Evolutionary conservation across 2,797 vertebrate species (phyloP), one percentile per base, ranked within the genome.

Genomic region (Novumbra hubbsi): DNA sequence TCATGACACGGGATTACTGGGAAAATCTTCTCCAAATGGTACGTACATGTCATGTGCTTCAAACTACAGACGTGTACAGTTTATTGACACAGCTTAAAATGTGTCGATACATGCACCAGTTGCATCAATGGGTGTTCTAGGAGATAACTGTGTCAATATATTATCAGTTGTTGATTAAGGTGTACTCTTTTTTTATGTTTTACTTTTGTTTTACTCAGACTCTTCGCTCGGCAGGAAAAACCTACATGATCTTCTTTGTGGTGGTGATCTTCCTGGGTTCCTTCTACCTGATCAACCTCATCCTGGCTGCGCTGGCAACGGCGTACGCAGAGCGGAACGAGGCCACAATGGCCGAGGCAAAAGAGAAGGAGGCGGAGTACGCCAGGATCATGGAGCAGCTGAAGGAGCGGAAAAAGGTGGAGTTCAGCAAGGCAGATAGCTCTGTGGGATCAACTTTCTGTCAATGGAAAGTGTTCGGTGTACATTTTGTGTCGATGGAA

Each of bases 1-100:
- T 99, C 72, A 98, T 98, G 96, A 98, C 97, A 0, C 97, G 96
- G 85, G 97, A 99, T 88, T 99, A 84, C 79, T 99, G 97, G 97
- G 97, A 99, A 85, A 97, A 98, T 83, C 94, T 99, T 64, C 97
- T 98, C 86, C 95, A 96, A 16, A 86, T 98, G 94, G 96, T 97
- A 87, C 73, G 81, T 83, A 67, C n/a, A 45, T 7, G 3, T 66
- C 64, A 66, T 16, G 14, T 9, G 3, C 24, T 66, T 4, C 8
- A 30, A 19, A 38, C 2, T 9, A 34, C 64, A 6, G 30, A 66
- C 7, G n/a, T 38, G 17, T 38, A 41, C 8, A 3, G 16, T 49
- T 49, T 16, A 15, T 17, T 9, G 4, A 15, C 1, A 2, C 9
- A 8, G n/a, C n/a, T 55, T 9, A 38, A 38, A 38, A 14, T 55